These are phyloP conservation scores for Heliconius hewitsoni DNA, from an alignment of 1,140 invertebrate species.

Conservation along the genomic window DNA sequence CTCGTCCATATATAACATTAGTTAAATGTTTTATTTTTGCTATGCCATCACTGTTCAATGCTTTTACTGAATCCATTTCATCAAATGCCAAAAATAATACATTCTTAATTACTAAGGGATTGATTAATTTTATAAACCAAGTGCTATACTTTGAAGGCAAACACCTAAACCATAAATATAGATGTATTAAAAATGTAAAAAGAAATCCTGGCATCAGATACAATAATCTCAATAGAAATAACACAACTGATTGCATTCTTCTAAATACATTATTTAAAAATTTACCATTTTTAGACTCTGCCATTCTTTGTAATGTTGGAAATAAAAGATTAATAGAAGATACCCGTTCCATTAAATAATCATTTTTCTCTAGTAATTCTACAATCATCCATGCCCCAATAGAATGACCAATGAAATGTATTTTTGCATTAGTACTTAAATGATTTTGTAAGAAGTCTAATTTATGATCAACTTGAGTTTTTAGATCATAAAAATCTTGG, in stretches of 20 bases:
- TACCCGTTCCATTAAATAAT: constrained; percentile 46
- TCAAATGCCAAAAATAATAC: constrained; percentile 65
- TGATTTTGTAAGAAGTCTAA: constrained; percentile 60
- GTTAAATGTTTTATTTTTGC: constrained; percentile 57
- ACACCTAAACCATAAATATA: constrained; percentile 55
- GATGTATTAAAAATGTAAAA: constrained; percentile 45
- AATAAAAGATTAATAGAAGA: constrained; percentile 65
- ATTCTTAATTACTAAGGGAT: constrained; percentile 58
- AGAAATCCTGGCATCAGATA: constrained; percentile 50
- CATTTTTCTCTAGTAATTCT: constrained; percentile 56
- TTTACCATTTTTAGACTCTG: constrained; percentile 58
- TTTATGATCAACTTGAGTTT: constrained; percentile 68
- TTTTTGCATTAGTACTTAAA: constrained; percentile 58
- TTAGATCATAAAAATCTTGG: constrained; percentile 59
- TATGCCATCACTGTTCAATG: constrained; percentile 53
- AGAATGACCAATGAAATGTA: constrained; percentile 73
- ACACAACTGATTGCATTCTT: constrained; percentile 46
- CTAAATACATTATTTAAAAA: constrained; percentile 59
- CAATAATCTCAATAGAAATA: constrained; percentile 53
- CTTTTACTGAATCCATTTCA: constrained; percentile 68
- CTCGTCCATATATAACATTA: constrained; percentile 60
- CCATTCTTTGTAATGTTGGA: constrained; percentile 72
- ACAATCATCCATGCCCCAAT: constrained; percentile 72
- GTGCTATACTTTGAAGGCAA: constrained; percentile 49
- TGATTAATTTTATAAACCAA: constrained; percentile 53